Percentiles rank a stretch among this genome's conserved stretches.
These are phyloP conservation scores for Caenorhabditis sp. DNA, from an alignment of 2,888 invertebrate species.

Conservation along the genomic window DNA sequence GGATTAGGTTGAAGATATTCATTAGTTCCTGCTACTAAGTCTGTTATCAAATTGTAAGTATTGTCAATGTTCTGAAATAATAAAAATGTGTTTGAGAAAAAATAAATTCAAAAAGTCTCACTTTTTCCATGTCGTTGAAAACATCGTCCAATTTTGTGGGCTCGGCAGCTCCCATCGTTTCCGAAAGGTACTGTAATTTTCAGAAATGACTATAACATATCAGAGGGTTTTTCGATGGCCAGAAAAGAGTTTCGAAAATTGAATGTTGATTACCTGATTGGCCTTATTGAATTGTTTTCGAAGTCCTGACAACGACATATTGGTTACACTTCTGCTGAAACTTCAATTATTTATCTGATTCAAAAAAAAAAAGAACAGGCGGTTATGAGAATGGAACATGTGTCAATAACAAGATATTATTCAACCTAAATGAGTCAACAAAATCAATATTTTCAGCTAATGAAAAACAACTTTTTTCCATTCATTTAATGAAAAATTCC, in stretches of 20 bases:
- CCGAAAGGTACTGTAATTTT: constrained; percentile 95
- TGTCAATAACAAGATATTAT: no score
- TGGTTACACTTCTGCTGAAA: background rate
- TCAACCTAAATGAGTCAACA: no score
- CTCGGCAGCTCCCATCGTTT: constrained; percentile 99
- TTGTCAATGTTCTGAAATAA: constrained; percentile 90
- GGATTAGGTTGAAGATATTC: constrained; percentile 99
- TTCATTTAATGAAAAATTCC: no score
- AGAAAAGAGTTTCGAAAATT: no score
- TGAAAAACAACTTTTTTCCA: no score
- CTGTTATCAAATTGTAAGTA: constrained; percentile 93
- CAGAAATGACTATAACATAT: no score
- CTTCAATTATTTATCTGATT: no score
- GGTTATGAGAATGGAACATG: no score
- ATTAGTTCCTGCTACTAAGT: constrained; percentile 93
- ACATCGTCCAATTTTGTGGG: constrained; percentile 98
- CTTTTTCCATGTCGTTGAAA: constrained; percentile 98
- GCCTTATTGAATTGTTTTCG: constrained; percentile 99
- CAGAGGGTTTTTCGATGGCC: no score
- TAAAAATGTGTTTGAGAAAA: no score
- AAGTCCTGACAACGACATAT: constrained; percentile 96
- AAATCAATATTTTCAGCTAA: no score
- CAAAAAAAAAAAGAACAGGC: background rate
- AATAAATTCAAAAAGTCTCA: constrained; percentile 83
- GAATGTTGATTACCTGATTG: constrained; percentile 82